Base-by-base conservation (phyloP, 2,113 vertebrate genomes). In the Proterorhinus semilunaris region DNA sequence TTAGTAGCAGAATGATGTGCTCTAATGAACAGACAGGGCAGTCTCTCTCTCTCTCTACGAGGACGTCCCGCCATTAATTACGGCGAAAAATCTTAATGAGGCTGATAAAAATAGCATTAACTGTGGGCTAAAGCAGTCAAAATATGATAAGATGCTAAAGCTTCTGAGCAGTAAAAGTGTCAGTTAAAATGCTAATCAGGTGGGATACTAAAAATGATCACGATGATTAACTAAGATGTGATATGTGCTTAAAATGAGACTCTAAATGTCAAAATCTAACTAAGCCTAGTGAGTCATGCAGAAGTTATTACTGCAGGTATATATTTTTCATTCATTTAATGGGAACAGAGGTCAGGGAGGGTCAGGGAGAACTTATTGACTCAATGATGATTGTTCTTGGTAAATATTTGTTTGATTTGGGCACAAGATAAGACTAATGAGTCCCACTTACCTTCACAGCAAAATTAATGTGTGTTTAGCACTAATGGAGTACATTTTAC, bases 41-140 rank as follows among this genome's bases (percentile, higher is more conserved):
- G 83, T 61, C 84, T 81, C 83, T 80, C 71, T 67, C 81, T 61
- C 84, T 81, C 83, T 80, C 71, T 67, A 82, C 79, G 81, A 83
- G 79, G 62, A 81, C 84, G 83, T 87, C 82, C 90, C 82, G 81
- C 75, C 83, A 83, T 88, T 90, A 90, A 89, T 88, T 88, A 89
- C 87, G 83, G 85, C 71, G 80, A 86, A 83, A 83, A 79, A 82
- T 80, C 71, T 51, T 89, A 85, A 88, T 88, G 84, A 88, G 82
- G 82, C 21, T 43, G 84, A 83, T 85, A 72, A 80, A 87, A 90
- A 90, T 86, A 88, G 89, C 80, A 86, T 70, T 70, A 65, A 79
- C 58, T 76, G 53, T 50, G 65, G 74, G 68, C 63, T 68, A 64
- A 80, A 76, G 77, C 54, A 58, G 76, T 83, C 75, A 43, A 75